Evolutionary conservation across 2,888 invertebrate genomes (phyloP), one percentile per base, ranked within the genome.

Genomic region (Oxystoma pomonae): DNA sequence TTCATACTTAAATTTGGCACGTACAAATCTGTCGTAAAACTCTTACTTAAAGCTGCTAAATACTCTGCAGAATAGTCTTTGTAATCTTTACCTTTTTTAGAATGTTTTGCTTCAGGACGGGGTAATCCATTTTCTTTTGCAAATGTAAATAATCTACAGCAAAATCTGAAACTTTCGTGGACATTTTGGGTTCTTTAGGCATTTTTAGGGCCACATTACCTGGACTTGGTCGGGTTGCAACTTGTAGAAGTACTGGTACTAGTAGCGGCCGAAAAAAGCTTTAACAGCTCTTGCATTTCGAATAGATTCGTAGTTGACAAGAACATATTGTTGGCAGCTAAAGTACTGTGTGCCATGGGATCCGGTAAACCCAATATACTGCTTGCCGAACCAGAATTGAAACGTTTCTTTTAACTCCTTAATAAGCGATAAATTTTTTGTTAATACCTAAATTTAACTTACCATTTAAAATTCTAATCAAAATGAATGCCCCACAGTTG

Each of bases 291-390:
- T 74, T 90, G 90, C 83, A 90, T 87, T 80, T 90, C 90, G 68
- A 90, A 83, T 65, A 90, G 77, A 67, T 79, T 80, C 49, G 89
- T 88, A 64, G 71, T 70, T 5, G 90, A 86, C 71, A 92, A 82
- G 69, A 91, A 92, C 84, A 92, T 89, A 74, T 91, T 92, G 72
- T 90, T 90, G 0, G 91, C 89, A 7, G 89, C 87, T 68, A 91
- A 80, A 21, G 90, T 89, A 12, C 89, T 86, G 74, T 90, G 90
- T 0, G 90, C 87, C 81, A 92, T 84, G 0, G 91, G 90, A 78
- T 92, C 92, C 0, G 90, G 89, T 70, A 90, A 86, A 2, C 86
- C 86, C 49, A 88, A 79, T 60, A 88, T 81, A 55, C 84, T 77
- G 18, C 84, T 85, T 9, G 85, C 84, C 68, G 83, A 85, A n/a